Conservation (phyloP, 2,888 invertebrate species). For the Noctua comes region DNA sequence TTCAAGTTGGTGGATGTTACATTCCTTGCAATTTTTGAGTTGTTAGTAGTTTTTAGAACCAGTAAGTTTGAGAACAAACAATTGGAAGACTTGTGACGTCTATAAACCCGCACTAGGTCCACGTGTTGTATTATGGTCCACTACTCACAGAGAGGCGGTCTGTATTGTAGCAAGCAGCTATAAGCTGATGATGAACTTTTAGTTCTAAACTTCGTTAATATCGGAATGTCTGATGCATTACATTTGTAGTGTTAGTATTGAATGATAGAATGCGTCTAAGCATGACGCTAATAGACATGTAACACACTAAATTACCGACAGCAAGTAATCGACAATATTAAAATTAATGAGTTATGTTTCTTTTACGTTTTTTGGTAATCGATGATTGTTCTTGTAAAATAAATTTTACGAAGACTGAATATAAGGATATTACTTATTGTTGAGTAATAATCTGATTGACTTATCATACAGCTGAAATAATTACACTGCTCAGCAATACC, state of each 20-base stretch:
- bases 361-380: slow-evolving; percentile 2
- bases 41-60: not conserved
- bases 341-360: slow-evolving; percentile 37
- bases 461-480: too few relatives aligned
- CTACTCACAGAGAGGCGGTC: not conserved
- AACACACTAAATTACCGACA: not conserved
- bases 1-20: too few relatives aligned
- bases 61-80: not conserved
- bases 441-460: not conserved
- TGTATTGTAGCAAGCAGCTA: not conserved
- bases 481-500: too few relatives aligned
- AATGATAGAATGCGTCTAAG: not conserved
- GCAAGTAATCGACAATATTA: slow-evolving; percentile 11
- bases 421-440: not conserved
- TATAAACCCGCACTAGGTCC: not conserved
- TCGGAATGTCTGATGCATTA: not conserved
- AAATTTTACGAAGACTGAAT: slow-evolving; percentile 9
- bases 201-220: not conserved
- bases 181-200: not conserved
- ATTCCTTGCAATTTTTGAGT: too few relatives aligned
- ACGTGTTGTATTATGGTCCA: not conserved
- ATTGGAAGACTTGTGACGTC: not conserved
- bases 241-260: not conserved
- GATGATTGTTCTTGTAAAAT: not conserved
- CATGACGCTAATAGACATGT: slow-evolving; percentile 4